Conservation (phyloP, 2,113 vertebrate genomes). For the Neofelis nebulosa region DNA sequence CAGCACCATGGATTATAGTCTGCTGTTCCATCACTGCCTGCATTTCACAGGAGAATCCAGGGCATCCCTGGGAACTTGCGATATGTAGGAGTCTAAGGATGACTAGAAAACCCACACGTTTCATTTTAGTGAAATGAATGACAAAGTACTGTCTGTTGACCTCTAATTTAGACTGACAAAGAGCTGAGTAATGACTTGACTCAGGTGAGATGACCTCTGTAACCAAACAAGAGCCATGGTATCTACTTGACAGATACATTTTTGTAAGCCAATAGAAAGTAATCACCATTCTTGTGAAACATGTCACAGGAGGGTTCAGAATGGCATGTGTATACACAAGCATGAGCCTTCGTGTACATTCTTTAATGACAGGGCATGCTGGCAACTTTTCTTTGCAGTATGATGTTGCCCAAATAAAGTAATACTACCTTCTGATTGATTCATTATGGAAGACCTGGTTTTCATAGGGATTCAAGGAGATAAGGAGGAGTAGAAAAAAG, state of each 20-base stretch:
- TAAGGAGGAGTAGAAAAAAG: not conserved
- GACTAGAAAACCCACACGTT: not conserved
- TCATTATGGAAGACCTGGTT: constrained; percentile 20
- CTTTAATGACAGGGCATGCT: not conserved
- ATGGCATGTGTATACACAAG: not conserved
- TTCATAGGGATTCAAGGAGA: constrained; percentile 25
- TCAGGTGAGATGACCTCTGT: not conserved
- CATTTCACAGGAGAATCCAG: not conserved
- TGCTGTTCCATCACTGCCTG: not conserved
- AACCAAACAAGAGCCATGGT: not conserved
- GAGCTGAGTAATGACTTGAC: not conserved
- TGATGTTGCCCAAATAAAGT: not conserved
- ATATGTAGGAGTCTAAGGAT: not conserved
- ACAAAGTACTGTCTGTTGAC: not conserved
- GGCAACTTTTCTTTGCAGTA: not conserved
- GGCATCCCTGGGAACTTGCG: not conserved
- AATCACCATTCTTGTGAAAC: not conserved
- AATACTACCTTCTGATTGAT: not conserved
- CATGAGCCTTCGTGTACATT: not conserved
- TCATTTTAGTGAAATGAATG: not conserved
- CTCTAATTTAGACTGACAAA: not conserved
- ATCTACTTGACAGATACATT: not conserved
- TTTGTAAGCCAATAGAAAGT: not conserved
- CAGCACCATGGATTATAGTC: too few relatives aligned
- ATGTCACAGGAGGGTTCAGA: not conserved